Evolutionary conservation across 2,113 vertebrate species (phyloP), one percentile per base, ranked within the genome.

Genomic region (Micronycteris hirsuta): DNA sequence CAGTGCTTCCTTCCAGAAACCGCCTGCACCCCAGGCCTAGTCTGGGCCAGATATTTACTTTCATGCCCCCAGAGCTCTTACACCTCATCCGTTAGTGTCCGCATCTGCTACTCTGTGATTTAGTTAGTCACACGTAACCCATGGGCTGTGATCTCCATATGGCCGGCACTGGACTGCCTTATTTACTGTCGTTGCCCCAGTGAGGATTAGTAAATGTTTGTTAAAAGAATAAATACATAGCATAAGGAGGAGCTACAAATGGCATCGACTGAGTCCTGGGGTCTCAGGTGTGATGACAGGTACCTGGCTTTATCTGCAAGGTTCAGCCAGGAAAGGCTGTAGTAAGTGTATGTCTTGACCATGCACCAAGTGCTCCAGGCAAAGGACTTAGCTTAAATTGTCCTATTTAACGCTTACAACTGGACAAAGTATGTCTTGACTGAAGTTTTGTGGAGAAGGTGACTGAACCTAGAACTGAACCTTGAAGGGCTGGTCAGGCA

Each of bases 141-240:
- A 0, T 2, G 65, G 91, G 31, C 74, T 91, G 28, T 19, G 65
- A 36, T 61, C 89, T 82, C 89, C 56, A 13, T 33, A 13, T 49
- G 52, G 70, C 31, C 73, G 65, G 58, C 52, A 41, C 52, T 2
- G 0, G 24, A 6, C 41, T 88, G 71, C 92, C 81, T 81, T 92
- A 65, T 76, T 95, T 22, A 10, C 81, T 36, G 36, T 65, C n/a
- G 61, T 9, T 88, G 26, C 45, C 58, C 41, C 15, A 14, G 41
- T 7, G 61, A 77, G 82, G 31, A 88, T 87, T 36, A 81, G 73
- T 86, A 78, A 68, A 49, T 74, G 7, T 77, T 88, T 83, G 58
- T 71, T 81, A 31, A 94, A 89, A 95, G 61, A 89, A 26, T 78
- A 47, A 78, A 74, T 76, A 52, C n/a, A 70, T 65, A 80, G 68